These are phyloP conservation scores for Pristionchus arcanus DNA, from an alignment of 2,888 invertebrate genomes.

Conservation along the genomic window DNA sequence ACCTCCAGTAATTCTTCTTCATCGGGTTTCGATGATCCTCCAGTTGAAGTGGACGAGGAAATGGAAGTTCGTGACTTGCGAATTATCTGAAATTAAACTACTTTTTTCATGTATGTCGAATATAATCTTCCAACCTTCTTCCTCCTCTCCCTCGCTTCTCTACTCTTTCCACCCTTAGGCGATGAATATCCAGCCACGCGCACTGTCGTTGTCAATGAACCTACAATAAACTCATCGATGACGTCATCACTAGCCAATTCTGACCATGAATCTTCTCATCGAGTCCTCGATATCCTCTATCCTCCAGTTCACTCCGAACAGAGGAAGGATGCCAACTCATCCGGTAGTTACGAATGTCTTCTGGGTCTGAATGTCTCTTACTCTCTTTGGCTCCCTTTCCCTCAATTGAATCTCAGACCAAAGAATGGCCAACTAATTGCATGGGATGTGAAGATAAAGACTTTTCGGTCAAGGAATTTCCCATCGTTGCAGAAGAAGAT, in stretches of 20 bases:
- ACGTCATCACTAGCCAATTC: neutral
- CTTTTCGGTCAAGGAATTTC: too few relatives aligned
- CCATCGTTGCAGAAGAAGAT: neutral
- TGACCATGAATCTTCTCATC: slow-evolving; percentile 5
- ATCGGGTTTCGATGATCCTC: slow-evolving; percentile 26
- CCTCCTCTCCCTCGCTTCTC: slow-evolving; percentile 40
- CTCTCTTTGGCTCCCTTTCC: neutral
- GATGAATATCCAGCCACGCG: slow-evolving; percentile 48
- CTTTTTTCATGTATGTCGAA: neutral
- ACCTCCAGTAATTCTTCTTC: slow-evolving; percentile 54
- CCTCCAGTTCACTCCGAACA: neutral
- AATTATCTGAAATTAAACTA: neutral
- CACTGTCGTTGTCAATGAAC: slow-evolving; percentile 34
- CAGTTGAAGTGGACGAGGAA: slow-evolving; percentile 19
- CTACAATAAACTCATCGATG: neutral
- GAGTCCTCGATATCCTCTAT: slow-evolving; percentile 47
- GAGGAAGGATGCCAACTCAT: slow-evolving; percentile 50
- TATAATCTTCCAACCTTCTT: neutral
- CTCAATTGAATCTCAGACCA: neutral
- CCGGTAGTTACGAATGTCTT: slow-evolving; percentile 7
- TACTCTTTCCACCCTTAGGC: slow-evolving; percentile 37
- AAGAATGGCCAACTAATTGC: too few relatives aligned
- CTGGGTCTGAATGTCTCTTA: neutral
- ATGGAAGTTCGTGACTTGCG: slow-evolving; percentile 4
- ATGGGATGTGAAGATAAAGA: too few relatives aligned